A percentile compares a stretch with the other conserved stretches of the same genome.
These are phyloP conservation scores for Phrynocephalus versicolor DNA, from an alignment of 2,113 vertebrate species.

Conservation along the genomic window DNA sequence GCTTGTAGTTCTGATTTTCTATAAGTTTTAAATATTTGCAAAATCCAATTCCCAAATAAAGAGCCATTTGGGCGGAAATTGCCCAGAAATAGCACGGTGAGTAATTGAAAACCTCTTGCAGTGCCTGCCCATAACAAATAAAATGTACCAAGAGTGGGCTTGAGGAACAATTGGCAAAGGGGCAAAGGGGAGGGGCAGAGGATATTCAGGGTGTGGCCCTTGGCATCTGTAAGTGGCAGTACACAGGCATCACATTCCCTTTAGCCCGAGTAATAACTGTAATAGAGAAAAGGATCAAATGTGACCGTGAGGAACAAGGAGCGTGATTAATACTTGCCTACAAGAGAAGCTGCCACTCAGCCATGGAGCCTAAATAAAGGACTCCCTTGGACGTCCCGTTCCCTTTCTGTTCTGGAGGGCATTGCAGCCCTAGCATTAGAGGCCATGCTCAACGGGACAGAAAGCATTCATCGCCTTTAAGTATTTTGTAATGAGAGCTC, in stretches of 20 bases:
- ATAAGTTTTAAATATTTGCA: neutral
- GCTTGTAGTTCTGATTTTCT: neutral
- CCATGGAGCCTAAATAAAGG: neutral
- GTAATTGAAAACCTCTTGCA: conserved; percentile 8
- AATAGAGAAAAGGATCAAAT: conserved; percentile 19
- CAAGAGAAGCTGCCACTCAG: conserved; percentile 21
- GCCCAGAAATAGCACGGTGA: neutral
- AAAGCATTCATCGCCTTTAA: neutral
- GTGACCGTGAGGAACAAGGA: neutral
- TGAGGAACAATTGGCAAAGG: conserved; percentile 8
- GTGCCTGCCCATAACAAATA: neutral
- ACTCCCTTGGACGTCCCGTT: conserved; percentile 14
- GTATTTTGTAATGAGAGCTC: neutral
- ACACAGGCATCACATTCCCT: neutral
- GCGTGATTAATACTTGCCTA: conserved; percentile 22
- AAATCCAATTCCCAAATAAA: neutral
- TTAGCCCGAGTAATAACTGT: conserved; percentile 28
- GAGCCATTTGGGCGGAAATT: conserved; percentile 9
- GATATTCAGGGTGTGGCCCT: conserved; percentile 14
- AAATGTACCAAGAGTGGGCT: neutral
- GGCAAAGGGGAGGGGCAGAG: neutral
- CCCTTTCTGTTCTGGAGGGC: accelerated
- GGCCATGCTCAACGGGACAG: neutral
- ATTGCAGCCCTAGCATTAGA: neutral
- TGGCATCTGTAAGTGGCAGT: neutral